Evolutionary conservation across 2,113 vertebrate genomes (phyloP).

Genomic region (Nyctereutes procyonoides): DNA sequence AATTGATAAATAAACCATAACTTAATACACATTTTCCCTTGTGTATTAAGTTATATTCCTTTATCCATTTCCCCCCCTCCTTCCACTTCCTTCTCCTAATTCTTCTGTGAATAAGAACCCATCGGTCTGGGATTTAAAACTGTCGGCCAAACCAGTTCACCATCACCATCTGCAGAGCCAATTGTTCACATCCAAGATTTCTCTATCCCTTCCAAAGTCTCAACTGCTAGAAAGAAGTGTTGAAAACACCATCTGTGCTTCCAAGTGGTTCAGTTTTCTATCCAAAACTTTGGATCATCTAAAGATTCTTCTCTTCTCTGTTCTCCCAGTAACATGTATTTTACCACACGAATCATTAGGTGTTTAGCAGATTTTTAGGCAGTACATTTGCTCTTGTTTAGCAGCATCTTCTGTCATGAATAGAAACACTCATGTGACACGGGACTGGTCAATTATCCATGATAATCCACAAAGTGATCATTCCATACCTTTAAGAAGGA

Average conservation of each 20-base stretch:
- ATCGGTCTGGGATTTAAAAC: conserved; percentile 50
- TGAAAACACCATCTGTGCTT: conserved; percentile 70
- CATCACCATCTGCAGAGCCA: conserved; percentile 56
- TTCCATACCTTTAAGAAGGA: neutral
- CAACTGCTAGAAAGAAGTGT: conserved; percentile 49
- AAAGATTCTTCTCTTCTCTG: neutral
- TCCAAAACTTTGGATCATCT: neutral
- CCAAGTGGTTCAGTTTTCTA: conserved; percentile 38
- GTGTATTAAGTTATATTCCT: neutral
- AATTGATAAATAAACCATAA: neutral
- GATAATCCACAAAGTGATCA: neutral
- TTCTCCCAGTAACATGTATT: neutral
- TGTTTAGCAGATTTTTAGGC: neutral
- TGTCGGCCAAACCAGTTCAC: conserved; percentile 63
- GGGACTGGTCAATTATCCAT: neutral
- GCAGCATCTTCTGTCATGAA: neutral
- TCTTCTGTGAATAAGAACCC: neutral
- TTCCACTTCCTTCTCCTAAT: neutral
- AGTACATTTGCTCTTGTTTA: neutral
- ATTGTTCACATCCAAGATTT: conserved; percentile 61
- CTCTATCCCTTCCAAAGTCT: conserved; percentile 31
- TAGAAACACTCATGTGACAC: neutral
- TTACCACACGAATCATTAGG: neutral
- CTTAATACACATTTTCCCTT: neutral
- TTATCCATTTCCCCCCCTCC: neutral